A percentile compares a stretch with the other conserved stretches of the same genome.
Evolutionary conservation across 2,113 vertebrate genomes (phyloP).

Genomic region (Tragelaphus scriptus): DNA sequence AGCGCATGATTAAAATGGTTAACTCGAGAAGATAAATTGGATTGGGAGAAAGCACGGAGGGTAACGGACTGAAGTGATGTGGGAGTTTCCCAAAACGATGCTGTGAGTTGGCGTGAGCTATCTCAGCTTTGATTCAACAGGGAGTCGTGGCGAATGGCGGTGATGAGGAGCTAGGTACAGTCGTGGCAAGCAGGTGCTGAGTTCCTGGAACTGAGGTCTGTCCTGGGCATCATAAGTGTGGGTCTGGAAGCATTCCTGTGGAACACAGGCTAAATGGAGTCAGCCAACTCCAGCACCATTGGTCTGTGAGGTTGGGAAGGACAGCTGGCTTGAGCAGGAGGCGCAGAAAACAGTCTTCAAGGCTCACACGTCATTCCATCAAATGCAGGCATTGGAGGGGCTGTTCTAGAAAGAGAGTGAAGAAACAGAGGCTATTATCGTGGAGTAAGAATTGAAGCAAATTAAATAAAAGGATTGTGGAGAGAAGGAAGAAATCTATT

Average conservation of each 20-base stretch:
- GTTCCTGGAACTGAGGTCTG: background rate
- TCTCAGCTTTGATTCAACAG: background rate
- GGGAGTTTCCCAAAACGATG: background rate
- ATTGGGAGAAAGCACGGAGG: background rate
- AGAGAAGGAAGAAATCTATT: background rate
- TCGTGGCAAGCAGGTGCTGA: background rate
- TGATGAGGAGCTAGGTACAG: background rate
- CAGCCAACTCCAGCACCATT: accelerated
- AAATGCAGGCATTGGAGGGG: background rate
- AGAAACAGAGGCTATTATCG: background rate
- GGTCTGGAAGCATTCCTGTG: background rate
- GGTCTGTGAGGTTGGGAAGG: background rate
- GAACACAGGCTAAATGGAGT: background rate
- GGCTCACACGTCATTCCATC: background rate
- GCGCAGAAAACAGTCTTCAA: background rate
- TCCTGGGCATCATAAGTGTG: no score
- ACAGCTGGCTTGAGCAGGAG: background rate
- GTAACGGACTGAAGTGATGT: background rate
- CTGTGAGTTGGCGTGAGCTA: background rate
- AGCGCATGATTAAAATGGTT: background rate
- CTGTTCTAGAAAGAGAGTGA: background rate
- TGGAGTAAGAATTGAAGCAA: background rate
- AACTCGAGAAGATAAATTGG: background rate
- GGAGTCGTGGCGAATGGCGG: no score
- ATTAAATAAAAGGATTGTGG: background rate